Conservation (phyloP, 2,113 vertebrate genomes). For the Mola mola region DNA sequence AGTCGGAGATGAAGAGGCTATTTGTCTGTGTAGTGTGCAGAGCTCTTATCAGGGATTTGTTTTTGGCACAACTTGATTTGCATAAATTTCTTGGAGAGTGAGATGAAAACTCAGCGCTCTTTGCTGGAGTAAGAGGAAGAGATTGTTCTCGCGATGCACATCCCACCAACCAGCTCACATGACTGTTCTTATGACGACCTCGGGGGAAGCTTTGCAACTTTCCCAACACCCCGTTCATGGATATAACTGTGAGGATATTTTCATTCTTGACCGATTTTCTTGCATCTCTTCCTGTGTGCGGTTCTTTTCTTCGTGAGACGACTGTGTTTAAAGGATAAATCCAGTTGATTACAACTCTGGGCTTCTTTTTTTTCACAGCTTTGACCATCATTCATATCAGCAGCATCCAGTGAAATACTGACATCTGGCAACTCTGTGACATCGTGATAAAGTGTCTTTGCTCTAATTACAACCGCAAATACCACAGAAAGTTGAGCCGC, state of each 20-base stretch:
- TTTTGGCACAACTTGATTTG: constrained; percentile 66
- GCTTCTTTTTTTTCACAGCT: not conserved
- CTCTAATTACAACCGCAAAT: no score
- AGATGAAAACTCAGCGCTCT: constrained; percentile 47
- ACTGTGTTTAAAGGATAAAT: not conserved
- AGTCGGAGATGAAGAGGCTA: constrained; percentile 68
- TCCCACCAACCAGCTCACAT: constrained; percentile 10
- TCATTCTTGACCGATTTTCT: not conserved
- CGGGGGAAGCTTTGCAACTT: constrained; percentile 13
- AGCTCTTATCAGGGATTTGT: constrained; percentile 69
- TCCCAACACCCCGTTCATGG: not conserved
- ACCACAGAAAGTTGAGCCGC: not conserved
- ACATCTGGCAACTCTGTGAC: not conserved
- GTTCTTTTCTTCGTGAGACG: no score
- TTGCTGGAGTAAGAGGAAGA: constrained; percentile 53
- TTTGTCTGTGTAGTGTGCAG: constrained; percentile 62
- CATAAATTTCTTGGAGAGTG: constrained; percentile 65
- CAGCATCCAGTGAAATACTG: not conserved
- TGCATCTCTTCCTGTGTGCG: not conserved
- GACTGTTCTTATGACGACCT: constrained; percentile 19
- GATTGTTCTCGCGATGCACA: constrained; percentile 33
- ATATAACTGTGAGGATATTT: not conserved
- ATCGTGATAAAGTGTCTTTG: no score
- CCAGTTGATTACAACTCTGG: not conserved
- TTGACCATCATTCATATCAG: not conserved